Evolutionary conservation across 2,797 vertebrate genomes (phyloP), one percentile per base, ranked within the genome.

Genomic region (Rhinichthys osculus): DNA sequence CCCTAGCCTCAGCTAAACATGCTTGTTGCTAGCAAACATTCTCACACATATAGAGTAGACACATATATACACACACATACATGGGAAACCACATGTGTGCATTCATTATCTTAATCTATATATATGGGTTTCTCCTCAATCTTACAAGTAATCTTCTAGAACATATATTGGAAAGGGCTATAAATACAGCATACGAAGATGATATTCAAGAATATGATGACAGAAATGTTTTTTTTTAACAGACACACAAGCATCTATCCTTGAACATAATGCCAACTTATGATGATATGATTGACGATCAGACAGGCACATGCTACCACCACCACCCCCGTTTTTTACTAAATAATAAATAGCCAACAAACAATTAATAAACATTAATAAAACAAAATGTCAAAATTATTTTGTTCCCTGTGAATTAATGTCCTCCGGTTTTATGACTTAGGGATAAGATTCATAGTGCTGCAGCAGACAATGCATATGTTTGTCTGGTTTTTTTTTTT

Each of bases 1-100:
- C 81, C 87, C 90, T 79, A 88, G 76, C 91, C 90, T 90, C 91
- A 92, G 89, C 76, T 35, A 86, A 89, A 50, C 85, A n/a, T 67
- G 74, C 77, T 87, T 85, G 84, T 85, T 85, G 66, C 77, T 86
- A 86, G 76, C 81, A 77, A 87, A 85, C 82, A 89, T 83, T 83
- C 78, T 76, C 83, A 87, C 66, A 81, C 73, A 76, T 38, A 78
- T 54, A 86, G 64, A 84, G 27, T 17, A 66, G 78, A 76, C 71
- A 73, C 76, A 78, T 66, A 59, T 47, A 82, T 44, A 84, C 73
- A 81, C 27, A 81, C 13, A 81, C 13, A 69, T 33, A 78, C 35
- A 71, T 16, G 6, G 57, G 33, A 77, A 59, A 57, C 52, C 62
- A 42, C 30, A 82, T 38, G 38, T 17, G 71, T 69, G 33, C 7